These are phyloP conservation scores for Calliphora vomitoria DNA, from an alignment of 2,888 invertebrate species.

Conservation along the genomic window DNA sequence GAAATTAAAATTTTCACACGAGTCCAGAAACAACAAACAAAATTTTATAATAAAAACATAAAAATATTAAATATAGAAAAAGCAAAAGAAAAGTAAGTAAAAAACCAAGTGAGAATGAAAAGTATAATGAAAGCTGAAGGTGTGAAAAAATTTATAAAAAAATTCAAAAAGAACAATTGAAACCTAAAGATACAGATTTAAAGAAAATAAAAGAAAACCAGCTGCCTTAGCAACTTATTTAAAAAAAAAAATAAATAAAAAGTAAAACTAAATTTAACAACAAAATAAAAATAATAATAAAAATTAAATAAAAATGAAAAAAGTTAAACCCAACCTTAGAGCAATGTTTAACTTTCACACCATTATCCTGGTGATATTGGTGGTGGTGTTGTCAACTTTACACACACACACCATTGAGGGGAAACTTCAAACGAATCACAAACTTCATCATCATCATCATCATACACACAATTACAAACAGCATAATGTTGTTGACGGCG, in stretches of 20 bases:
- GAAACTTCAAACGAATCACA: slow-evolving; percentile 57
- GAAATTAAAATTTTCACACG: slow-evolving; percentile 19
- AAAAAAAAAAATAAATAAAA: neutral
- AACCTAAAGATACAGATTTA: slow-evolving; percentile 5
- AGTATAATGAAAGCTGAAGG: slow-evolving; percentile 62
- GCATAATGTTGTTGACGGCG: slow-evolving; percentile 26
- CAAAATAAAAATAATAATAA: slow-evolving; percentile 1
- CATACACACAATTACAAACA: slow-evolving; percentile 54
- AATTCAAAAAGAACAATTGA: slow-evolving; percentile 44
- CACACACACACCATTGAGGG: slow-evolving; percentile 49
- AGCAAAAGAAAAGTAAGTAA: neutral
- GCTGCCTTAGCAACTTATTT: neutral
- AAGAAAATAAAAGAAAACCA: slow-evolving; percentile 5
- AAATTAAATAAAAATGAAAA: slow-evolving; percentile 37
- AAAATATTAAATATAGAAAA: slow-evolving; percentile 26
- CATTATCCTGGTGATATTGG: slow-evolving; percentile 56
- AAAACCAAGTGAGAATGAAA: slow-evolving; percentile 64
- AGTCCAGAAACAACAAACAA: slow-evolving; percentile 27
- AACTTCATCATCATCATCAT: slow-evolving; percentile 45
- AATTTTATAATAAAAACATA: slow-evolving; percentile 27
- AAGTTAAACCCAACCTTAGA: slow-evolving; percentile 65
- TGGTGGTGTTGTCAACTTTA: slow-evolving; percentile 47
- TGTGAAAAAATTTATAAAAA: slow-evolving; percentile 64
- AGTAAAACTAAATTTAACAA: neutral
- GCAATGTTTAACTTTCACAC: slow-evolving; percentile 70